A percentile compares a stretch with the other conserved stretches of the same genome.
These are phyloP conservation scores for Pentamera pediparva DNA, from an alignment of 53 echinoderm and acorn worm species.

Conservation along the genomic window DNA sequence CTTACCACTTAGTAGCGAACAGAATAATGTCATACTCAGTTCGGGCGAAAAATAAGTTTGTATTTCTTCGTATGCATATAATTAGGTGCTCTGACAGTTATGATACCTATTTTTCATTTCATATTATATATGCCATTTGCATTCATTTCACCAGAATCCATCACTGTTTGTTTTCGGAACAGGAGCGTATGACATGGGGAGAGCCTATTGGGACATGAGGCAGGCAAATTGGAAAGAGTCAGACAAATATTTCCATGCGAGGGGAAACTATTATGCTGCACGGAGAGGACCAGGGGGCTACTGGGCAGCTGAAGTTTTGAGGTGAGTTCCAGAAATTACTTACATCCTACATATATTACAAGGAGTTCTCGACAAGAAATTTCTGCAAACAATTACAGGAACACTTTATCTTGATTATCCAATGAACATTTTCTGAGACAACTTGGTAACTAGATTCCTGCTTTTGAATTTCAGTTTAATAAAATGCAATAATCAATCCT, in stretches of 20 bases:
- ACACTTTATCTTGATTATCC: not conserved
- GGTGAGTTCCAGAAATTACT: slow-evolving; percentile 6
- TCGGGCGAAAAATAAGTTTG: too few species aligned
- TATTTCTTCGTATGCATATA: too few species aligned
- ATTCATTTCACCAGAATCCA: too few species aligned
- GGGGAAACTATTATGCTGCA: slow-evolving; percentile 35
- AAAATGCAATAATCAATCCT: not conserved
- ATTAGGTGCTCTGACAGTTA: too few species aligned
- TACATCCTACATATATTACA: slow-evolving; percentile 13
- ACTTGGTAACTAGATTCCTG: not conserved
- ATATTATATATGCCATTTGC: too few species aligned
- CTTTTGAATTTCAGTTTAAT: slow-evolving; percentile 2
- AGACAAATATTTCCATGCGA: slow-evolving; percentile 43
- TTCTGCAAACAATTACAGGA: not conserved
- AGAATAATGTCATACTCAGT: too few species aligned
- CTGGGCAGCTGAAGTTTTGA: slow-evolving; percentile 34
- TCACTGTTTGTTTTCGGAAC: not conserved
- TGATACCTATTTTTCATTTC: too few species aligned
- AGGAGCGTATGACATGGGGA: not conserved
- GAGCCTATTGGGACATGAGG: slow-evolving; percentile 29
- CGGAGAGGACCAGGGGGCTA: slow-evolving; percentile 30
- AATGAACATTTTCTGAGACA: not conserved
- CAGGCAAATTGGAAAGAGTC: slow-evolving; percentile 24
- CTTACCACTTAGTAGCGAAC: too few species aligned
- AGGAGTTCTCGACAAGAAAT: not conserved